These are phyloP conservation scores for Archivesica marissinica DNA, from an alignment of 1,140 invertebrate genomes.

Conservation along the genomic window DNA sequence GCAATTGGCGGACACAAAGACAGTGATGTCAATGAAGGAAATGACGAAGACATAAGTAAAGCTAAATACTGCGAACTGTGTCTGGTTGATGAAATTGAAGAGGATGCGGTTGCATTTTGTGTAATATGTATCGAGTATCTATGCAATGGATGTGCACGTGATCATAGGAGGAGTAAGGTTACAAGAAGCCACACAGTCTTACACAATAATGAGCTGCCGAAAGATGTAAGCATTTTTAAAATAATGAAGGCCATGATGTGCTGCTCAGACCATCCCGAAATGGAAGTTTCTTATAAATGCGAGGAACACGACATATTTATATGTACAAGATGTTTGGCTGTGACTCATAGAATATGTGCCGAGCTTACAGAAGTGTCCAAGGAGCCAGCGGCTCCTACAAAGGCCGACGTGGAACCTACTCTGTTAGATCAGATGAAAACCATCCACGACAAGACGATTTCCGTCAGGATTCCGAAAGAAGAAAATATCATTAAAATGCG, in stretches of 20 bases:
- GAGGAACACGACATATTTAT: slow-evolving; percentile 6
- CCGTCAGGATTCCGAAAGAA: slow-evolving; percentile 10
- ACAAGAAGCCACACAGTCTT: slow-evolving; percentile 33
- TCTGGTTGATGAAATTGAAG: slow-evolving; percentile 7
- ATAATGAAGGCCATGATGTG: not conserved
- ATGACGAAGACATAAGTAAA: not conserved
- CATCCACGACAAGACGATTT: not conserved
- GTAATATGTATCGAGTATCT: slow-evolving; percentile 27
- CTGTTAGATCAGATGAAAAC: not conserved
- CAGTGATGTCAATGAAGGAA: too few relatives aligned
- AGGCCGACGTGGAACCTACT: not conserved
- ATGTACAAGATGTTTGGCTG: slow-evolving; percentile 27
- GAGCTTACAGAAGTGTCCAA: not conserved
- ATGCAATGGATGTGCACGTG: slow-evolving; percentile 17
- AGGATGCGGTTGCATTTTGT: slow-evolving; percentile 24
- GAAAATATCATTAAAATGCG: not conserved
- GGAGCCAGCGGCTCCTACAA: not conserved
- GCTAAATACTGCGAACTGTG: not conserved
- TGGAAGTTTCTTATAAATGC: slow-evolving; percentile 21
- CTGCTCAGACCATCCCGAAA: slow-evolving; percentile 19
- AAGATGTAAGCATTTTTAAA: not conserved
- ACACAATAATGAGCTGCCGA: slow-evolving; percentile 11
- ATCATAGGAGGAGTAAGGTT: slow-evolving; percentile 26
- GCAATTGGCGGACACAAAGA: too few relatives aligned
- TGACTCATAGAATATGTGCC: slow-evolving; percentile 28